Base-by-base conservation (phyloP, 1,140 invertebrate species). In the Ceratosolen fusciceps region DNA sequence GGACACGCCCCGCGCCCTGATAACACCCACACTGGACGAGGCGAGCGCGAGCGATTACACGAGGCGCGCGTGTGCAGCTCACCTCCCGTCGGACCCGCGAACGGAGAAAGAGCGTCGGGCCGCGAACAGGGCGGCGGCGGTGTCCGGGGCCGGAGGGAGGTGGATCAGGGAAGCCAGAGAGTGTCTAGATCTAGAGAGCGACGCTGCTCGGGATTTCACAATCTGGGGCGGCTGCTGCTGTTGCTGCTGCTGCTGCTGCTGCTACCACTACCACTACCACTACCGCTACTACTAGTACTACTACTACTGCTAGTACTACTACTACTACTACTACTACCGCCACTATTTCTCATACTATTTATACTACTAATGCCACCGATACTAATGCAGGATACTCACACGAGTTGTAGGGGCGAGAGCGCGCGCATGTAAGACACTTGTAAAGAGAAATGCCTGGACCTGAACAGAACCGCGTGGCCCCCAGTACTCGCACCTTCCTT, bases 1-100 rank as follows among this genome's bases (percentile, higher is more conserved):
- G 71, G 78, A 75, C 73, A 74, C 72, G 78, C 72, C 78, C 78
- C 62, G 52, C 73, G 73, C 49, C 37, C 78, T 80, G 78, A 80
- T 80, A 80, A 80, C 78, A 80, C 78, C 78, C 73, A 80, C 78
- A 80, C 78, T 26, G 26, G 5, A 21, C 39, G 19, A 67, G 24
- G 21, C 73, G 26, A 68, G 12, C 65, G 65, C 65, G 24, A 31
- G 56, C 72, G 72, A 60, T 43, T 62, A 60, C 24, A 62, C 58
- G 56, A 52, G 67, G 65, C 37, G 21, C 34, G 34, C 65, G 65
- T 43, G 21, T 26, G 67, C 67, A 19, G 67, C 12, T 52, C 39
- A 29, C 47, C 43, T 52, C 68, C 47, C 24, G 26, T n/a, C 21
- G 0, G 31, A 26, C 10, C 49, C n/a, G n/a, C n/a, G 21, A 14